phyloP scores from a whole-genome alignment of 2,797 vertebrate species.

The Uromys caudimaculatus region DNA sequence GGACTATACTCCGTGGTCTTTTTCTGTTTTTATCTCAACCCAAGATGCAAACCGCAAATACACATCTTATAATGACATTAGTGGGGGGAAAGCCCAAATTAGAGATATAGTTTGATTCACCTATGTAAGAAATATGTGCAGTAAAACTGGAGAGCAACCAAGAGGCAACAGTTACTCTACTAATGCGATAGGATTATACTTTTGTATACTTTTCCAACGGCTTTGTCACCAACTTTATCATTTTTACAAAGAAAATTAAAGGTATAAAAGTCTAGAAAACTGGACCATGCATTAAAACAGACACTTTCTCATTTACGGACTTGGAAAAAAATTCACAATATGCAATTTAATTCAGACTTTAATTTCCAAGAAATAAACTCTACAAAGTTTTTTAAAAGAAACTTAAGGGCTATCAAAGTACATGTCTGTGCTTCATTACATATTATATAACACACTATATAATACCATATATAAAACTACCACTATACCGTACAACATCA shows the following conservation, averaged over 20 bases:
- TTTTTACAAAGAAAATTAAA: conserved; percentile 55
- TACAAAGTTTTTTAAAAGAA: conserved; percentile 64
- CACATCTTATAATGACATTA: conserved; percentile 14
- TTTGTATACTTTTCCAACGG: not conserved
- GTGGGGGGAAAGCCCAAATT: not conserved
- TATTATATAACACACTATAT: not conserved
- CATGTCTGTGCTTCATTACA: conserved; percentile 8
- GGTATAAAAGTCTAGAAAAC: conserved; percentile 43
- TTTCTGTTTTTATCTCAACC: conserved; percentile 3
- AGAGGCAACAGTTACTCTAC: not conserved
- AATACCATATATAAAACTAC: conserved; percentile 58
- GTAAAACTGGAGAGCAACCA: conserved; percentile 30
- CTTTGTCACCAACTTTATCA: not conserved
- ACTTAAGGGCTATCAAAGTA: conserved; percentile 11
- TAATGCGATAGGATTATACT: not conserved
- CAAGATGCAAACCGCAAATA: conserved; percentile 56
- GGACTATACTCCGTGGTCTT: not conserved
- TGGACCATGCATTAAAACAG: not conserved
- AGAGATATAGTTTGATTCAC: conserved; percentile 12
- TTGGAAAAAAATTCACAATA: conserved; percentile 53
- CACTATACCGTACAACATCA: not conserved
- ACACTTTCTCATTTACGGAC: conserved; percentile 17
- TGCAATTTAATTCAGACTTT: conserved; percentile 66
- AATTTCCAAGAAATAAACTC: conserved; percentile 60
- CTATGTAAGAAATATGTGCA: not conserved